Percentiles rank a stretch among this genome's conserved stretches.
phyloP scores from a whole-genome alignment of 35 echinoderm and acorn worm species.

The Chiridota heheva region DNA sequence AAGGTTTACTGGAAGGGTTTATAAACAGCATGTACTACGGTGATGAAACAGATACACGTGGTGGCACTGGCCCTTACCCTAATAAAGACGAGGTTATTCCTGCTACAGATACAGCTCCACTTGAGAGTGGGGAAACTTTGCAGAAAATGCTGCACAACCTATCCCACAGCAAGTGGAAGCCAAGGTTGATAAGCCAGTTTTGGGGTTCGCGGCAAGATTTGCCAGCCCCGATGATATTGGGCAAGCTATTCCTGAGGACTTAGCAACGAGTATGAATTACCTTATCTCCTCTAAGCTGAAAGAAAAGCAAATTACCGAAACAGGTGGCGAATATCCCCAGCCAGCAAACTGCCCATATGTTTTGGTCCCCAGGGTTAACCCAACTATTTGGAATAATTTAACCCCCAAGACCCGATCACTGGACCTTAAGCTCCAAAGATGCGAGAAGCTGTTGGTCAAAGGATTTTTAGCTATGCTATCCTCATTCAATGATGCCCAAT shows the following conservation, averaged over 20 bases:
- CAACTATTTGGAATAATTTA: slow-evolving; percentile 13
- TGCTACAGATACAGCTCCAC: not conserved
- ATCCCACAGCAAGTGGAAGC: not conserved
- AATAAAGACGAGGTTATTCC: not conserved
- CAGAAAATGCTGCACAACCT: too few relatives aligned
- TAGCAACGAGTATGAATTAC: slow-evolving; percentile 16
- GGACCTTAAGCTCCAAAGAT: slow-evolving; percentile 13
- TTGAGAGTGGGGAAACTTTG: too few relatives aligned
- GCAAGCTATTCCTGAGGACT: not conserved
- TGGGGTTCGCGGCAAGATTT: slow-evolving; percentile 22
- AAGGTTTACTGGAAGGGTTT: slow-evolving; percentile 4
- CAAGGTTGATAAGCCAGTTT: not conserved
- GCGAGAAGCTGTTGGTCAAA: slow-evolving; percentile 4
- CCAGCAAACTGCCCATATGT: slow-evolving; percentile 1
- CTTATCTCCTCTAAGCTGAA: slow-evolving; percentile 10
- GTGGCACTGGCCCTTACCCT: not conserved
- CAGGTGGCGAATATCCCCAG: not conserved
- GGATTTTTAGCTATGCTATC: slow-evolving; percentile 10
- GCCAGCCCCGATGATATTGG: not conserved
- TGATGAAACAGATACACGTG: not conserved
- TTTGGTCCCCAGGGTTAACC: slow-evolving; percentile 17
- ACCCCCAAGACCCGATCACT: not conserved
- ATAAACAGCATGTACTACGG: not conserved
- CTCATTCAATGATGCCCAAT: not conserved
- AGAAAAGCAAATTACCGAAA: not conserved